Evolutionary conservation across 2,113 vertebrate genomes (phyloP), one percentile per base, ranked within the genome.

Genomic region (Perca fluviatilis): DNA sequence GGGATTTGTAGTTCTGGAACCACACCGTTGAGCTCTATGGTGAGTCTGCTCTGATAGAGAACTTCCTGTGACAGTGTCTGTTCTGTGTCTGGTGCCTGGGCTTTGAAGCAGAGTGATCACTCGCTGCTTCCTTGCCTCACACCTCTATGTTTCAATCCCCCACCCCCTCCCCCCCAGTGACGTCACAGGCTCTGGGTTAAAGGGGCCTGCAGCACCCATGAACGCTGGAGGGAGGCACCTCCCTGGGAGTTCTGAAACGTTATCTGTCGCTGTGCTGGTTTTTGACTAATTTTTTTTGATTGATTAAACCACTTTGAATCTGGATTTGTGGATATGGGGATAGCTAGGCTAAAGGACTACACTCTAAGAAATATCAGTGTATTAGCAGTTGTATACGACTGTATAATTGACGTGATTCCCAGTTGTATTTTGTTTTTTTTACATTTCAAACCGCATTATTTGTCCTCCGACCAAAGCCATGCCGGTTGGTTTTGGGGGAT

Each of bases 121-220:
- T 69, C 75, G 0, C 1, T 63, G 1, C 15, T 53, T 23, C 49
- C 6, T 6, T 6, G 1, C n/a, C 40, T 25, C 19, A 21, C 36
- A 21, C 23, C 47, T 73, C 77, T 25, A n/a, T 64, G 30, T 6
- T 36, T 64, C 25, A 63, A 19, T 19, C 40, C n/a, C 21, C 21
- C 1, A 5, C 15, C 14, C 49, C 49, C 40, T 14, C 40, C 40
- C 27, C 58, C 25, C 27, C 60, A 16, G 27, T 77, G 76, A 80
- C 72, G 21, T 84, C 75, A 84, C 43, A 56, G 18, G 25, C 71
- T 67, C 8, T 18, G 56, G 21, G 40, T 89, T 89, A 86, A 90
- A 88, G 82, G 72, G 79, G 70, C 61, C 67, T 67, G 33, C 27
- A 46, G 63, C 73, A 65, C 18, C 58, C 57, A 9, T 43, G 49